A percentile compares a stretch with the other conserved stretches of the same genome.
Evolutionary conservation across 2,797 vertebrate species (phyloP).

Genomic region (Numenius phaeopus): DNA sequence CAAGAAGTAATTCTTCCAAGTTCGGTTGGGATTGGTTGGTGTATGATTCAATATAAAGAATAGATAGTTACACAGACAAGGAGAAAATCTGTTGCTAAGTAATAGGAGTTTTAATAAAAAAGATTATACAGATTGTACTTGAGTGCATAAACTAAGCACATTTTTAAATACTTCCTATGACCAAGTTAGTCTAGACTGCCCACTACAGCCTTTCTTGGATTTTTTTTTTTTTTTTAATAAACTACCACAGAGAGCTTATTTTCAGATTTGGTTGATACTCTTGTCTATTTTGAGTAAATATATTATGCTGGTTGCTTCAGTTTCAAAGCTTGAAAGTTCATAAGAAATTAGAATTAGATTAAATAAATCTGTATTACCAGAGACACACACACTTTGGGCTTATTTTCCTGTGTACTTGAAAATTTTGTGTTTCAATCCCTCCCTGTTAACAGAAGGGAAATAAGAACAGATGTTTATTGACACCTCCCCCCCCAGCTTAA

Average conservation of each 20-base stretch:
- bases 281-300: background rate
- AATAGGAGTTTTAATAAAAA: background rate
- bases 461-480: background rate
- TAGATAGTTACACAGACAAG: background rate
- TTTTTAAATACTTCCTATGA: background rate
- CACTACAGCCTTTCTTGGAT: background rate
- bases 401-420: background rate
- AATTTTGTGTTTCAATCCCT: background rate
- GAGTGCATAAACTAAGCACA: background rate
- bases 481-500: background rate
- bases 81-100: background rate
- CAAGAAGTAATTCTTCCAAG: background rate
- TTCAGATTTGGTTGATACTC: background rate
- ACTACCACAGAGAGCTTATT: background rate
- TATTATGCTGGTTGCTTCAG: background rate
- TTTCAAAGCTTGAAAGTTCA: background rate
- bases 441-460: background rate
- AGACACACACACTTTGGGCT: background rate
- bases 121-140: background rate
- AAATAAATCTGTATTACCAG: background rate
- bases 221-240: background rate
- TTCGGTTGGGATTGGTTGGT: background rate
- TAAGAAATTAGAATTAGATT: background rate
- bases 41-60: background rate
- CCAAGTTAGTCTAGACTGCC: background rate